These are phyloP conservation scores for Sialia sialis DNA, from an alignment of 2,113 vertebrate species.

Conservation along the genomic window DNA sequence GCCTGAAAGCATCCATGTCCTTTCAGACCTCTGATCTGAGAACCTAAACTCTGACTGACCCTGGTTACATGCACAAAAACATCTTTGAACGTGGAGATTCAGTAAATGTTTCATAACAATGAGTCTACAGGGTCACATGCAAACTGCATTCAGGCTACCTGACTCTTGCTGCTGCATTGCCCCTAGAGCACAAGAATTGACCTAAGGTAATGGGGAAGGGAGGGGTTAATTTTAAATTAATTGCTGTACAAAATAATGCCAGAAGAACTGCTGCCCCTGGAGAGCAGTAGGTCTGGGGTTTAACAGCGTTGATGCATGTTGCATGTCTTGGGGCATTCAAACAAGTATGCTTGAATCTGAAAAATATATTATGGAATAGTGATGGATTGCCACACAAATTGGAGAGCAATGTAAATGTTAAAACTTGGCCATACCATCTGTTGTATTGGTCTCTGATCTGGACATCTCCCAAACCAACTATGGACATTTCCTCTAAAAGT, in stretches of 20 bases:
- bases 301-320: neutral
- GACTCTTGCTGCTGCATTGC: neutral
- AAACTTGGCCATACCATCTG: neutral
- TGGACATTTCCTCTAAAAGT: neutral
- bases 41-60: neutral
- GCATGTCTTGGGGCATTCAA: neutral
- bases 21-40: neutral
- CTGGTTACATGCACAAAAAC: neutral
- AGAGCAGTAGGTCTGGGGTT: neutral
- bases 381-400: neutral
- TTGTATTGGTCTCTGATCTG: neutral
- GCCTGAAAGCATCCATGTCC: neutral
- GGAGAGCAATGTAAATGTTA: neutral
- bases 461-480: neutral
- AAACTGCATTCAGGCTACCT: neutral
- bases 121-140: neutral
- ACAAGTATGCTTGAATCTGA: neutral
- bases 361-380: neutral
- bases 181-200: neutral
- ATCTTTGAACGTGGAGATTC: neutral
- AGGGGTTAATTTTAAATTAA: neutral
- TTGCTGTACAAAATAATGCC: neutral
- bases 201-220: neutral
- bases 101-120: neutral
- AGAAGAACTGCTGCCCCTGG: neutral